A percentile compares a stretch with the other conserved stretches of the same genome.
Evolutionary conservation across 2,113 vertebrate genomes (phyloP).

Genomic region (Epinephelus moara): DNA sequence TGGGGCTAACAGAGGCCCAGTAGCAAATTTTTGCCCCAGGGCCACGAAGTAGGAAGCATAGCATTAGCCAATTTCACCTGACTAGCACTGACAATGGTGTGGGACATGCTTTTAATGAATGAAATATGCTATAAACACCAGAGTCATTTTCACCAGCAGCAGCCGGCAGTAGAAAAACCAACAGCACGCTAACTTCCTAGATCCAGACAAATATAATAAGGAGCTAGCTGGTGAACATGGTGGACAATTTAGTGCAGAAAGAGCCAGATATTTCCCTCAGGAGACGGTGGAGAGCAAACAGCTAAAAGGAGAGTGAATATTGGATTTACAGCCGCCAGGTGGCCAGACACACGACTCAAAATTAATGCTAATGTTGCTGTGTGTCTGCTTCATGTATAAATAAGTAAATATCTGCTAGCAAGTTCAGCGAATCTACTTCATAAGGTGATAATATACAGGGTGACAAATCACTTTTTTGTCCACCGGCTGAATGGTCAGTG

Average conservation of each 20-base stretch:
- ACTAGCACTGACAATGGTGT: background rate
- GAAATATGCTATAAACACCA: background rate
- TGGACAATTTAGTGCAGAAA: background rate
- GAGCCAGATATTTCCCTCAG: background rate
- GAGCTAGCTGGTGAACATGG: background rate
- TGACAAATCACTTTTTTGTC: no score
- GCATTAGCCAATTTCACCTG: background rate
- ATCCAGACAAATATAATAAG: background rate
- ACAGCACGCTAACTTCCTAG: no score
- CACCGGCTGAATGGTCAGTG: no score
- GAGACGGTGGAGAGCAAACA: background rate
- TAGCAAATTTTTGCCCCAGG: background rate
- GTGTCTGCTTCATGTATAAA: background rate
- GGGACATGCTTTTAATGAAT: background rate
- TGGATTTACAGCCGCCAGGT: background rate
- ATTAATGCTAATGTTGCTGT: background rate
- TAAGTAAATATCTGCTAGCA: background rate
- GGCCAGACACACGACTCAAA: background rate
- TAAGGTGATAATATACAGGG: no score
- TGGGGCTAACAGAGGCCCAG: background rate
- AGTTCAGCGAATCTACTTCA: background rate
- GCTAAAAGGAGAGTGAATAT: background rate
- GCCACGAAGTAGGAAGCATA: background rate
- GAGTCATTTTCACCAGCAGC: background rate
- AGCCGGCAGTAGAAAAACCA: background rate